A percentile compares a stretch with the other conserved stretches of the same genome.
Evolutionary conservation across 1,140 invertebrate genomes (phyloP).

Genomic region (Aethina tumida): DNA sequence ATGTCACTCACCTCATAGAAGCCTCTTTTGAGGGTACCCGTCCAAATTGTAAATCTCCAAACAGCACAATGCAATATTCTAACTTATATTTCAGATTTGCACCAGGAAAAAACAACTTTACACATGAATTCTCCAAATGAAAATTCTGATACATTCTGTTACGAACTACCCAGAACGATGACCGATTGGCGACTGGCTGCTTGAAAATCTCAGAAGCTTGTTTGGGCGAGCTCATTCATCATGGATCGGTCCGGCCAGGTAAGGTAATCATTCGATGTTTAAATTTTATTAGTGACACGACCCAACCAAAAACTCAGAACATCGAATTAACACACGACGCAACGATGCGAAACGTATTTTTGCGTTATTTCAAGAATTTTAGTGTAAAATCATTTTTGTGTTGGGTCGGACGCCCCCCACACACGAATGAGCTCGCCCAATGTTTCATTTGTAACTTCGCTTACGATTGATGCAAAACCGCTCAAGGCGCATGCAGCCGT

Average conservation of each 20-base stretch:
- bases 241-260: constrained; percentile 17
- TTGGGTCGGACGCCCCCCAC: no score
- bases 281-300: no score
- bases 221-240: constrained; percentile 33
- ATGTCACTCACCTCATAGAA: constrained; percentile 34
- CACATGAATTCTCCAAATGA: constrained; percentile 32
- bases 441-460: no score
- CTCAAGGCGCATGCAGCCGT: no score
- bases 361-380: no score
- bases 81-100: constrained; percentile 23
- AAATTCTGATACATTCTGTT: constrained; percentile 37
- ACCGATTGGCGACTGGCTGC: constrained; percentile 36
- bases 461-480: no score
- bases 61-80: constrained; percentile 17
- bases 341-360: no score
- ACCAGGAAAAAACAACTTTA: constrained; percentile 24
- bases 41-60: constrained; percentile 16
- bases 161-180: constrained; percentile 30
- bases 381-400: no score
- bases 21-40: constrained; percentile 20
- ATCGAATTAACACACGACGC: no score
- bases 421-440: no score
- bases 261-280: no score
- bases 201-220: constrained; percentile 36
- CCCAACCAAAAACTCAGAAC: no score